Evolutionary conservation across 2,113 vertebrate species (phyloP), one percentile per base, ranked within the genome.

Genomic region (Pseudolaguvia tuberculata): DNA sequence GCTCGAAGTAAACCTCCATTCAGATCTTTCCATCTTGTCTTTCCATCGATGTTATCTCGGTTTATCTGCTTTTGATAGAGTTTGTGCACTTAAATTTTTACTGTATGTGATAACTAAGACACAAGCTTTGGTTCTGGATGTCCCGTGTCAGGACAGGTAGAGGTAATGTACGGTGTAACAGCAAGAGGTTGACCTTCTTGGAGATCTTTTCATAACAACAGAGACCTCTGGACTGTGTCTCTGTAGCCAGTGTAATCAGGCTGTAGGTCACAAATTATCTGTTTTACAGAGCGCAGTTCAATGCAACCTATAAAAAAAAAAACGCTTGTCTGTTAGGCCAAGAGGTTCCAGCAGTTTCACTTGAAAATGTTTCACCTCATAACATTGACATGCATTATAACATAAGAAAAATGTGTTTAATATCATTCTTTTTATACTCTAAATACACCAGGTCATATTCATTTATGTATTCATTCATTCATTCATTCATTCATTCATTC

Each of bases 81-180:
- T 50, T 52, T 18, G 13, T 65, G 51, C 53, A 63, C 52, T 69
- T 73, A 20, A 63, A 57, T 45, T 52, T 23, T 23, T 53, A 42
- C 7, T 42, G 39, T 42, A 70, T 59, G 14, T 59, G 51, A 69
- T 80, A 59, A 66, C 61, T 23, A n/a, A 27, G 20, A 18, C 71
- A 45, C 72, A 77, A 70, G 48, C 65, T 69, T 81, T 76, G 58
- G 48, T 31, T 65, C 55, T 70, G 79, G 70, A 70, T 75, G 66
- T 77, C 66, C 53, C 0, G 7, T 27, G 61, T 71, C 45, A 63
- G 63, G 48, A 52, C 18, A 53, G 67, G 61, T 42, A 72, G 74
- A 65, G 63, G 72, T 56, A 68, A 59, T 67, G 67, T 52, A 27
- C 31, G 70, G 55, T 66, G 56, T 55, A 55, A 67, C 57, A 4